Conservation (phyloP, 2,113 vertebrate genomes). For the Microcebus tavaratra region DNA sequence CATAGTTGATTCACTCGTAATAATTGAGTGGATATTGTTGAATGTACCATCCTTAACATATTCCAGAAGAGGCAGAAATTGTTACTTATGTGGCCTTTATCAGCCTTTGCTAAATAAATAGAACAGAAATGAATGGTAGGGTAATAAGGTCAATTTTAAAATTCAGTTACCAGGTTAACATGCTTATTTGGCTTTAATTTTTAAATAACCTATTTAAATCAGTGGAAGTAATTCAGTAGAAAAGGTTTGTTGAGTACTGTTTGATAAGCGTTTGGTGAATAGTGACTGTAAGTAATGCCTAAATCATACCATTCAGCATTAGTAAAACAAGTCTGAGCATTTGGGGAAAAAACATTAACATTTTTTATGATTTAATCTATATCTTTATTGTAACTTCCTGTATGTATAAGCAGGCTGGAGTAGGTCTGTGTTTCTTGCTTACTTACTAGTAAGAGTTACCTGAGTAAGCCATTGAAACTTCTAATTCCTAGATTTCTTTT, state of each 20-base stretch:
- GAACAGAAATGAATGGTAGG: slow-evolving; percentile 2
- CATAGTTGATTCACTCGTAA: not conserved
- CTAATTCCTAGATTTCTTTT: not conserved
- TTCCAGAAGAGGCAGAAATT: not conserved
- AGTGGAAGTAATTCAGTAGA: not conserved
- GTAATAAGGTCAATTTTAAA: slow-evolving; percentile 26
- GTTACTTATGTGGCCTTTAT: not conserved
- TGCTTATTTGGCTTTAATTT: slow-evolving; percentile 38
- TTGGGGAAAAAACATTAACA: not conserved
- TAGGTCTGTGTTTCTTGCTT: slow-evolving; percentile 12
- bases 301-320: not conserved
- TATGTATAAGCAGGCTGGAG: not conserved
- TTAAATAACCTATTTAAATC: slow-evolving; percentile 36
- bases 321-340: slow-evolving; percentile 27
- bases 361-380: not conserved
- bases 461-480: not conserved
- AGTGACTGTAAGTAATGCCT: not conserved
- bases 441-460: slow-evolving; percentile 11
- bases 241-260: not conserved
- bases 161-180: not conserved
- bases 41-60: not conserved
- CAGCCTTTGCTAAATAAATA: slow-evolving; percentile 31
- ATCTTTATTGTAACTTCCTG: not conserved
- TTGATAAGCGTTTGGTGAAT: not conserved
- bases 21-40: not conserved